These are phyloP conservation scores for Cecropterus lyciades DNA, from an alignment of 1,140 invertebrate species.

Conservation along the genomic window DNA sequence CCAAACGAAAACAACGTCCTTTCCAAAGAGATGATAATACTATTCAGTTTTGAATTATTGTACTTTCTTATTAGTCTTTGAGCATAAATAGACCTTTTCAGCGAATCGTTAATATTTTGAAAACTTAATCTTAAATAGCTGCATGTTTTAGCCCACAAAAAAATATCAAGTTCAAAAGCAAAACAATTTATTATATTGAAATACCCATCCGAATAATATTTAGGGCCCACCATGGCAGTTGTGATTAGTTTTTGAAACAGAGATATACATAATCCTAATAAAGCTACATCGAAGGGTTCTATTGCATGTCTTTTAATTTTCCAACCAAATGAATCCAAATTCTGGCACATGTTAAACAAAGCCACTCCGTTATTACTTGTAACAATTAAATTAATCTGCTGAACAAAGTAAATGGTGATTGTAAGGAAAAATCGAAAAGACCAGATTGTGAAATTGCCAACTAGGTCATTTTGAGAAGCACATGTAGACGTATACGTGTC, in stretches of 20 bases:
- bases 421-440: too few species aligned
- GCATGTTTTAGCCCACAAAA: constrained; percentile 10
- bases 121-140: constrained; percentile 5
- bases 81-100: not conserved
- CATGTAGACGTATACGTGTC: too few species aligned
- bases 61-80: not conserved
- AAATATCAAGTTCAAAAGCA: constrained; percentile 14
- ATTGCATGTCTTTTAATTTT: not conserved
- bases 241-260: not conserved
- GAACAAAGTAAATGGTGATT: not conserved
- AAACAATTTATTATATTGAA: not conserved
- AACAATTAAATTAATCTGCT: constrained; percentile 2
- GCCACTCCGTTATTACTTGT: constrained; percentile 6
- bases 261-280: constrained; percentile 5
- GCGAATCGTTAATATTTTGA: constrained; percentile 5
- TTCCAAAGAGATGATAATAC: constrained; percentile 3
- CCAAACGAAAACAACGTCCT: constrained; percentile 10
- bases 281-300: not conserved
- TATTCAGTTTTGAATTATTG: constrained; percentile 5
- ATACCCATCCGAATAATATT: not conserved
- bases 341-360: not conserved
- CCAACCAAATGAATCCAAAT: constrained; percentile 6
- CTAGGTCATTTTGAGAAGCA: too few species aligned
- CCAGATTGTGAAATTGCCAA: too few species aligned
- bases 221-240: not conserved